Evolutionary conservation across 2,888 invertebrate species (phyloP).

Genomic region (Ferrisia virgata): DNA sequence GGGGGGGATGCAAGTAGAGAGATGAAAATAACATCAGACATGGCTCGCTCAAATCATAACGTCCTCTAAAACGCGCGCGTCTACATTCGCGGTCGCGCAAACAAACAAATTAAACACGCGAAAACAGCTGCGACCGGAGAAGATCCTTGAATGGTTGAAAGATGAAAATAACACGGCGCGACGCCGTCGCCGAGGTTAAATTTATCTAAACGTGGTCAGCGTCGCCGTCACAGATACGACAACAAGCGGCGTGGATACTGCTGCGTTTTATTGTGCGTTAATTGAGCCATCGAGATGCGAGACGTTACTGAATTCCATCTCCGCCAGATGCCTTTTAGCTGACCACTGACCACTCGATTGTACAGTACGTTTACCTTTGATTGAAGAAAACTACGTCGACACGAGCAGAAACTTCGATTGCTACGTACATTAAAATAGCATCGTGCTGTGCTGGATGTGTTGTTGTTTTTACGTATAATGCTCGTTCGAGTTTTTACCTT

Average conservation of each 20-base stretch:
- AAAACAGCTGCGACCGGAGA: slow-evolving; percentile 1
- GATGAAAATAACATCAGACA: not conserved
- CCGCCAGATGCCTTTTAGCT: no score
- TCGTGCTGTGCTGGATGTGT: no score
- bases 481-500: no score
- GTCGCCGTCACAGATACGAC: no score
- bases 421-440: no score
- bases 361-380: no score
- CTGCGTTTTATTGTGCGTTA: not conserved
- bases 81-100: not conserved
- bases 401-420: no score
- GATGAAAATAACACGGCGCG: slow-evolving; percentile 15
- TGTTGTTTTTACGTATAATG: no score
- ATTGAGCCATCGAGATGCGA: not conserved
- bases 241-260: not conserved
- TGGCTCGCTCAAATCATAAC: not conserved
- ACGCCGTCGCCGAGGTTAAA: not conserved
- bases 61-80: not conserved
- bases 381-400: no score
- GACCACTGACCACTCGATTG: no score
- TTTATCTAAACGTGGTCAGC: slow-evolving; percentile 20
- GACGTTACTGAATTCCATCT: no score
- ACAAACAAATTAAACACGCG: slow-evolving; percentile 14
- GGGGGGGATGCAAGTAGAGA: no score
- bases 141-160: slow-evolving; percentile 5